Percentiles rank a stretch among this genome's conserved stretches.
phyloP scores from a whole-genome alignment of 2,113 vertebrate genomes.

The Scophthalmus maximus region DNA sequence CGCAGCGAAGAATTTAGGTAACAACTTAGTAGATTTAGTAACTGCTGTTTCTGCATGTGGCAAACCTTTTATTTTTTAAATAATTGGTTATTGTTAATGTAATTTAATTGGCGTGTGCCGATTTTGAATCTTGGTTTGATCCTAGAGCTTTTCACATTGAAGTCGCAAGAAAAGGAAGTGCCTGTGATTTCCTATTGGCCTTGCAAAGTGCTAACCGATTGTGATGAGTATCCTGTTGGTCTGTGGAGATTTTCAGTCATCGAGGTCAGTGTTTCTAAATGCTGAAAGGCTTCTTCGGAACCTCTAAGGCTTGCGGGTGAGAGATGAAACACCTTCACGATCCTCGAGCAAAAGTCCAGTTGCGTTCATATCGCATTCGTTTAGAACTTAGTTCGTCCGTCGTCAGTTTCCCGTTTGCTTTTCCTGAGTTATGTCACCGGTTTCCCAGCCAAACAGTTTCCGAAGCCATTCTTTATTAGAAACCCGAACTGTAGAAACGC shows the following conservation, averaged over 20 bases:
- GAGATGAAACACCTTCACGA: background rate
- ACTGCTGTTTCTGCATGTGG: background rate
- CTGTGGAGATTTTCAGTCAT: background rate
- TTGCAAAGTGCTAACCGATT: conserved; percentile 5
- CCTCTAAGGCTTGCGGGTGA: background rate
- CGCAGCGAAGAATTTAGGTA: background rate
- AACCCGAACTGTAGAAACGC: background rate
- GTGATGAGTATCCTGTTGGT: conserved; percentile 48
- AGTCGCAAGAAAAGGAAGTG: conserved; percentile 47
- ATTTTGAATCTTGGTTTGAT: background rate
- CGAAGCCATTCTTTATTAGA: conserved; percentile 18
- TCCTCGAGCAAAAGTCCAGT: background rate
- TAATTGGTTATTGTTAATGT: background rate
- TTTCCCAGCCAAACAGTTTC: conserved; percentile 35
- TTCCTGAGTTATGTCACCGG: conserved; percentile 51
- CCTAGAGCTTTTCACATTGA: background rate
- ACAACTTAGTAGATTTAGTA: background rate
- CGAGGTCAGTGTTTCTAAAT: background rate
- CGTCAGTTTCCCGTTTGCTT: conserved; percentile 50
- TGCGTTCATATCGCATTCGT: background rate
- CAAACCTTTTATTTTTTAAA: background rate
- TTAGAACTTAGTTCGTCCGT: background rate
- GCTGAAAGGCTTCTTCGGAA: background rate
- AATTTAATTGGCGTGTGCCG: background rate
- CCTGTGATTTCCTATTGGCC: conserved; percentile 51